Evolutionary conservation across 2,797 vertebrate genomes (phyloP), one percentile per base, ranked within the genome.

Genomic region (Melanotaenia maccullochi): DNA sequence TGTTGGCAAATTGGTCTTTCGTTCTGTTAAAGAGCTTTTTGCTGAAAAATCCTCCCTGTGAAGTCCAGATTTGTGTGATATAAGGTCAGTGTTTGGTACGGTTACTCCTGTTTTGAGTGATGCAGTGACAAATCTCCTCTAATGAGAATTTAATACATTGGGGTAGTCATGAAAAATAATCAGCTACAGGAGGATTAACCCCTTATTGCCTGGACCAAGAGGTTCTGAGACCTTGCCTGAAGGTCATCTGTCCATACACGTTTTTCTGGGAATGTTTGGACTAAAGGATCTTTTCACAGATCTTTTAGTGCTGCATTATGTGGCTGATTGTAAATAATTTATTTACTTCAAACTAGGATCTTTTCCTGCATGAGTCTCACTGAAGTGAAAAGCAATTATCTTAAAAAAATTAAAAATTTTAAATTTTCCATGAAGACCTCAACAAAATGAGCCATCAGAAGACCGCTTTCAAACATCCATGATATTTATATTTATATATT

Each of bases 161-260:
- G 85, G 87, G 74, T 75, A 75, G 40, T 33, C 68, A 62, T 42
- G 60, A 75, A 73, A 67, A 80, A 73, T 75, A 89, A 91, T 92
- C 87, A 89, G 86, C 90, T 91, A 87, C 85, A 92, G 52, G 84
- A 91, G 83, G 91, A 94, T 95, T 93, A 95, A 93, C 87, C 82
- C 87, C 84, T 90, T 87, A 73, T 92, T 92, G 90, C 91, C 89
- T 89, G 79, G 80, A 68, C 36, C 3, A 64, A 65, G 9, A 9
- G 25, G 20, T 49, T 59, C 18, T 68, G 62, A 62, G 56, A 51
- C 18, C 9, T 36, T 25, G 16, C 3, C 0, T 59, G 28, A 65
- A 60, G 30, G 35, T 65, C 54, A 32, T 71, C 54, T 57, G 18
- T 71, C 62, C 4, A 44, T 35, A 65, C 0, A 20, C n/a, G 33